phyloP scores from a whole-genome alignment of 2,888 invertebrate genomes.

The Meteorus cinctellus region DNA sequence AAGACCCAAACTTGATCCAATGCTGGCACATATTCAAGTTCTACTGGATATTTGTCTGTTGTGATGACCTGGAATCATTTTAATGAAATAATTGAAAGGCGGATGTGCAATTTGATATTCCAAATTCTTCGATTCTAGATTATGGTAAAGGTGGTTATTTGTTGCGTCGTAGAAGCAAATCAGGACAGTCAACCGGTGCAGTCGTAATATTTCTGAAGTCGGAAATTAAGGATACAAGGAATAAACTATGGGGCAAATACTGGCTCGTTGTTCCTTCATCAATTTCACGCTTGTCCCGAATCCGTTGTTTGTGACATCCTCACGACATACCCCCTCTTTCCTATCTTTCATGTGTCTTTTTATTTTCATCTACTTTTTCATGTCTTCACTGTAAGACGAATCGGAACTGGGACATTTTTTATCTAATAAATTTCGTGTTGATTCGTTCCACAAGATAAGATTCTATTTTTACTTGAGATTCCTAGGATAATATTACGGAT shows the following conservation, averaged over 20 bases:
- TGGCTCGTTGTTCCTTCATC: conserved; percentile 10
- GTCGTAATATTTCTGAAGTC: neutral
- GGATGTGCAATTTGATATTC: neutral
- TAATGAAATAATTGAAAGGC: neutral
- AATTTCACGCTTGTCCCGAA: conserved; percentile 30
- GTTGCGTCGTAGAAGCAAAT: too few relatives aligned
- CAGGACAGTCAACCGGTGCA: neutral
- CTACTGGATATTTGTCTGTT: conserved; percentile 83
- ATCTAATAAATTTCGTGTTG: neutral
- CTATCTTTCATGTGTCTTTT: neutral
- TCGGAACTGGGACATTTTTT: neutral
- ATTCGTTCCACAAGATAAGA: neutral
- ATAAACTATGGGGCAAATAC: neutral
- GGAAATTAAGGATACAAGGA: neutral
- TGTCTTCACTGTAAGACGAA: neutral
- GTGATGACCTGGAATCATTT: conserved; percentile 76
- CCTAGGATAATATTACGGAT: neutral
- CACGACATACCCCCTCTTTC: neutral
- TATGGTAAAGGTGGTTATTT: too few relatives aligned
- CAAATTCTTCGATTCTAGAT: too few relatives aligned
- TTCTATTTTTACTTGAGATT: neutral
- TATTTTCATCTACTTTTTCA: conserved; percentile 6
- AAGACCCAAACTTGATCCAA: conserved; percentile 85
- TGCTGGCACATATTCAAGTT: conserved; percentile 81
- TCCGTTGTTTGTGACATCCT: conserved; percentile 2